These are phyloP conservation scores for Herpailurus yagouaroundi DNA, from an alignment of 2,113 vertebrate genomes.

Conservation along the genomic window DNA sequence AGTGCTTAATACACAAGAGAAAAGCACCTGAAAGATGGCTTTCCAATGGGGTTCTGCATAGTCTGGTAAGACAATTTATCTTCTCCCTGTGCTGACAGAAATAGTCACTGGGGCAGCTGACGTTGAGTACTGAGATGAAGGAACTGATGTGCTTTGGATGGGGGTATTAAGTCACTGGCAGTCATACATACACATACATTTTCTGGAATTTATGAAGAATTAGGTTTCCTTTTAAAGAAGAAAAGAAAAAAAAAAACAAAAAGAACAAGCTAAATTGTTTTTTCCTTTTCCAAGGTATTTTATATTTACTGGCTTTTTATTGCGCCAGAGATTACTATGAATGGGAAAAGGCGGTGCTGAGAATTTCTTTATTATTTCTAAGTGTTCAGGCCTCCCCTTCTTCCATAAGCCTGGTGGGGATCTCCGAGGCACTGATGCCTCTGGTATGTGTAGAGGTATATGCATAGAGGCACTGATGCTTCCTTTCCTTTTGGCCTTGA, in stretches of 20 bases:
- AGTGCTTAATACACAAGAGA: neutral
- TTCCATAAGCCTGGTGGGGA: neutral
- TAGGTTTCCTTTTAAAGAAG: conserved; percentile 30
- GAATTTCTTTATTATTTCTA: neutral
- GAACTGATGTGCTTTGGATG: neutral
- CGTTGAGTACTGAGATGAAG: neutral
- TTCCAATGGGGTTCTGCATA: neutral
- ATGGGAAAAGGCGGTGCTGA: neutral
- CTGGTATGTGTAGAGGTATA: neutral
- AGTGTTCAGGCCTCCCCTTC: neutral
- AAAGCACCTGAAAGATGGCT: neutral
- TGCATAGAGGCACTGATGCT: neutral
- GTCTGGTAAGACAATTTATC: neutral
- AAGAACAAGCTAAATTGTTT: neutral
- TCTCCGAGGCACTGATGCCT: neutral
- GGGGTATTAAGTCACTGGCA: neutral
- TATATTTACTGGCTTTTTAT: neutral
- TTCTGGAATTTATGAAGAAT: conserved; percentile 7
- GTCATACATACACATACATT: neutral
- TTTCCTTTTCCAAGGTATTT: conserved; percentile 22
- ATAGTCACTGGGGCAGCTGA: neutral
- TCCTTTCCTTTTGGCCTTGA: conserved; percentile 37
- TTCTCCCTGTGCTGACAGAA: neutral
- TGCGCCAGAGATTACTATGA: neutral
- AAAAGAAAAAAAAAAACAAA: neutral